phyloP scores from a whole-genome alignment of 2,113 vertebrate species.

The Pogona vitticeps region DNA sequence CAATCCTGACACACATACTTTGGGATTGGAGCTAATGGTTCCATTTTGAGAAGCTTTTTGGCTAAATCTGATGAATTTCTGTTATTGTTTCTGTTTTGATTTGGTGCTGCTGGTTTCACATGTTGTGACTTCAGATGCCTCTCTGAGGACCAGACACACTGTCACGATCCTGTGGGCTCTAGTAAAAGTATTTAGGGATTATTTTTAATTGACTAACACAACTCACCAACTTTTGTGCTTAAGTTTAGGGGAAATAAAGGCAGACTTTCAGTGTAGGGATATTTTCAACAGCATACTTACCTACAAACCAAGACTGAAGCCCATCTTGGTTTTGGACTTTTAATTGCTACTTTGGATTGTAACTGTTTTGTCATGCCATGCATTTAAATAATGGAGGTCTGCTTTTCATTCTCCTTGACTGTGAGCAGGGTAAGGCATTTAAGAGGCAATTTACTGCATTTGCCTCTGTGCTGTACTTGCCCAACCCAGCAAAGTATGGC shows the following conservation, averaged over 20 bases:
- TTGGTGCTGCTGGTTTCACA: background rate
- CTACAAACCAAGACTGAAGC: background rate
- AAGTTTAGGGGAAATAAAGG: no score
- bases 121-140: background rate
- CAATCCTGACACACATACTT: background rate
- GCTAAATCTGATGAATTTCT: background rate
- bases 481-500: no score
- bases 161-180: background rate
- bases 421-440: background rate
- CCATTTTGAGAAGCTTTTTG: background rate
- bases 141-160: background rate
- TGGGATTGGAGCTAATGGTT: background rate
- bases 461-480: no score
- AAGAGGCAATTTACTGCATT: no score
- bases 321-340: background rate
- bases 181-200: background rate
- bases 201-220: background rate
- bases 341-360: background rate
- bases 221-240: no score
- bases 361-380: background rate
- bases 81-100: background rate
- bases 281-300: background rate
- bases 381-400: background rate
- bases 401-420: background rate
- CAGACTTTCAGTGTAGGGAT: no score